A percentile compares a stretch with the other conserved stretches of the same genome.
Conservation (phyloP, 2,888 invertebrate genomes). For the Mythimna lalbum region DNA sequence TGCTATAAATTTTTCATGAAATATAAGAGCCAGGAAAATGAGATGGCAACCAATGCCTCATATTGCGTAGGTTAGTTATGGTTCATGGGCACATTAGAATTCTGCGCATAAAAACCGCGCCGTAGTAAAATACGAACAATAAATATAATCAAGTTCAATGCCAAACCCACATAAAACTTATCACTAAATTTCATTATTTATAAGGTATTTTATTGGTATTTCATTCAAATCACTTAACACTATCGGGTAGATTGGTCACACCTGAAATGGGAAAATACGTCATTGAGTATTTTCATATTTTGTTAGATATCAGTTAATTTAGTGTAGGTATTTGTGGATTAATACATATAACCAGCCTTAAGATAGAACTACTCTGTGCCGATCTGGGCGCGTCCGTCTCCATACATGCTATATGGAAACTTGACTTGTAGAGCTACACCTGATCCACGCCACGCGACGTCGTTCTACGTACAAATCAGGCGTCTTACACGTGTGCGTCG, state of each 20-base stretch:
- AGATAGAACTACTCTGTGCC: no score
- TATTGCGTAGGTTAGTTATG: no score
- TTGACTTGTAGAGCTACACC: no score
- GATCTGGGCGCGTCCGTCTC: no score
- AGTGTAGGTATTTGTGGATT: slow-evolving; percentile 4
- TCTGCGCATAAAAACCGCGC: slow-evolving; percentile 4
- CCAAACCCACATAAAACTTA: slow-evolving; percentile 28
- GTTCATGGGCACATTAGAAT: background rate
- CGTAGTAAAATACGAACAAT: background rate
- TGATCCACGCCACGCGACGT: no score
- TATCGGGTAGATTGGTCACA: slow-evolving; percentile 46
- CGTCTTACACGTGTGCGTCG: no score
- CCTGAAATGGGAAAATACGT: slow-evolving; percentile 24
- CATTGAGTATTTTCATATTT: slow-evolving; percentile 16
- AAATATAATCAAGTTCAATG: slow-evolving; percentile 22
- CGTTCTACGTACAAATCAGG: no score
- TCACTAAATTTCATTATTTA: slow-evolving; percentile 37
- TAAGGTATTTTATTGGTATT: slow-evolving; percentile 36
- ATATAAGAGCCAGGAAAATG: no score
- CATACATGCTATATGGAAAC: no score
- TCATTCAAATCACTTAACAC: slow-evolving; percentile 47
- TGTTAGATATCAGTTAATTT: slow-evolving; percentile 39
- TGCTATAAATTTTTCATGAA: no score
- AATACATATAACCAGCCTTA: no score
- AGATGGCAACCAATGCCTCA: no score